Percentiles rank a stretch among this genome's conserved stretches.
These are phyloP conservation scores for Diceros bicornis DNA, from an alignment of 2,797 vertebrate genomes.

Conservation along the genomic window DNA sequence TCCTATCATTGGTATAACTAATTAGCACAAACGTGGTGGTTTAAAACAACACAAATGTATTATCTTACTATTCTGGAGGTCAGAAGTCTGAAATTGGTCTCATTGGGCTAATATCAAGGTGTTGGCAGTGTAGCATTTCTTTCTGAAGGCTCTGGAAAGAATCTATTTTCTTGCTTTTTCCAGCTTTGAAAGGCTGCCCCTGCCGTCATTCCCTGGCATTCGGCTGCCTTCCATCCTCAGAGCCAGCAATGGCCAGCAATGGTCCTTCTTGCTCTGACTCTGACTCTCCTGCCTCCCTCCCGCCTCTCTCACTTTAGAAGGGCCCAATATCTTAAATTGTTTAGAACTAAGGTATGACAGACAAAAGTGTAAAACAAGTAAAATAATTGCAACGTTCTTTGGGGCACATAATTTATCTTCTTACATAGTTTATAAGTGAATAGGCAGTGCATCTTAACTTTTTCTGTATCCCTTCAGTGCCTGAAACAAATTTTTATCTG, in stretches of 20 bases:
- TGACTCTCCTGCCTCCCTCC: neutral
- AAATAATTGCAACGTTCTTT: neutral
- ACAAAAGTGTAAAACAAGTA: neutral
- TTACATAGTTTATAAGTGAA: neutral
- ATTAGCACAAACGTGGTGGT: neutral
- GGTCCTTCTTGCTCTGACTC: neutral
- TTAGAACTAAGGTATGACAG: neutral
- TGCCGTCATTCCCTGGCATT: neutral
- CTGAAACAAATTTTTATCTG: neutral
- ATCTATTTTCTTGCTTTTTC: neutral
- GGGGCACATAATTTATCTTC: neutral
- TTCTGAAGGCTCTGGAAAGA: neutral
- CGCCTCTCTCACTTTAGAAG: neutral
- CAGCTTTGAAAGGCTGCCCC: neutral
- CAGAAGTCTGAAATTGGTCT: neutral
- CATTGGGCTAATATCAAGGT: neutral
- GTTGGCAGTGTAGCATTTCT: rapidly evolving
- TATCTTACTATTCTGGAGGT: neutral
- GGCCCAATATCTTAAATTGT: neutral
- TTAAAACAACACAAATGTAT: neutral
- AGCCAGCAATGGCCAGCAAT: neutral
- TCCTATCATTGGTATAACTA: neutral
- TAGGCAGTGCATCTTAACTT: neutral
- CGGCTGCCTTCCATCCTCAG: neutral
- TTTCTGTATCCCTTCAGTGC: neutral